These are phyloP conservation scores for Ictidomys tridecemlineatus DNA, from an alignment of 2,113 vertebrate genomes.

Conservation along the genomic window DNA sequence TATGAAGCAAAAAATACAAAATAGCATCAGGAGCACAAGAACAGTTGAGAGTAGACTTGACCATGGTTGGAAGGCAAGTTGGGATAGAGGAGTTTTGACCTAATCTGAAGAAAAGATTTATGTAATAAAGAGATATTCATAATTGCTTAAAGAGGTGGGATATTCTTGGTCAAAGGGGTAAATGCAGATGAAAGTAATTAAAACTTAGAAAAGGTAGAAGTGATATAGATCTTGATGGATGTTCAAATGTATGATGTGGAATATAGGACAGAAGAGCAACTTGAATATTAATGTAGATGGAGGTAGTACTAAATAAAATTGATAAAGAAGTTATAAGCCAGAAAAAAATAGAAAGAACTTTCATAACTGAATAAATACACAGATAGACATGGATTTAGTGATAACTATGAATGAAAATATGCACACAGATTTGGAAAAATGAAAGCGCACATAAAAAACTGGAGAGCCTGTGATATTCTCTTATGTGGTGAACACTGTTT, in stretches of 20 bases:
- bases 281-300: conserved; percentile 33
- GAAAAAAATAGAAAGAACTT: conserved; percentile 26
- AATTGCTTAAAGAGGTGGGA: conserved; percentile 35
- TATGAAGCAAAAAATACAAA: conserved; percentile 41
- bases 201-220: neutral
- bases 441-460: neutral
- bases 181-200: conserved; percentile 52
- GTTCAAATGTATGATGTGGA: neutral
- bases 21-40: conserved; percentile 17
- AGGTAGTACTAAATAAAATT: conserved; percentile 34
- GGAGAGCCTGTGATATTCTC: neutral
- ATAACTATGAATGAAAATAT: conserved; percentile 51
- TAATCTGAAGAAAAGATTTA: conserved; percentile 36
- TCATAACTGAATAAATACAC: conserved; percentile 33
- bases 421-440: conserved; percentile 41
- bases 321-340: conserved; percentile 37
- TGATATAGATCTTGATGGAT: neutral
- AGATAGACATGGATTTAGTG: conserved; percentile 24
- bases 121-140: conserved; percentile 30
- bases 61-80: conserved; percentile 3
- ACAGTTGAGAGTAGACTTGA: conserved; percentile 36
- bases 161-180: neutral
- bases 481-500: neutral
- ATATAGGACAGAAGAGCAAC: conserved; percentile 7
- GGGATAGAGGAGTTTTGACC: conserved; percentile 47